These are phyloP conservation scores for Corythornis cristatus DNA, from an alignment of 2,113 vertebrate genomes.

Conservation along the genomic window DNA sequence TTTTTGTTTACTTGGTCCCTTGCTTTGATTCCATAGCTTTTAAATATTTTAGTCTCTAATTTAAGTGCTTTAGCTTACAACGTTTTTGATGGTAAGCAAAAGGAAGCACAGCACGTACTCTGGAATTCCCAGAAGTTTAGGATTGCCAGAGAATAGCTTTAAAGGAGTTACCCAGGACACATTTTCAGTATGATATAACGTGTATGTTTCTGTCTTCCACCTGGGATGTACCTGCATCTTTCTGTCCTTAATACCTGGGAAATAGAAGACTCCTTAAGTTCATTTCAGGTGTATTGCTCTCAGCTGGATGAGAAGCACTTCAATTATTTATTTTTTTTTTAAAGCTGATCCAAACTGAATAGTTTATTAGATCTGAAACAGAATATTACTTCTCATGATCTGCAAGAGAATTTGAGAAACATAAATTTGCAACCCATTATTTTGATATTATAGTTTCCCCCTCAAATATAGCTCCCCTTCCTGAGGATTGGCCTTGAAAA, in stretches of 20 bases:
- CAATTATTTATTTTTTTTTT: background rate
- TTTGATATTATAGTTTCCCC: background rate
- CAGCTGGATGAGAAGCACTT: background rate
- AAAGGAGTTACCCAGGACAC: background rate
- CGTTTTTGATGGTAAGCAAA: background rate
- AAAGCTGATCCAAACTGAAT: background rate
- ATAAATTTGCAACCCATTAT: background rate
- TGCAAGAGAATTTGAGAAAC: background rate
- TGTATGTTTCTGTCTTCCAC: background rate
- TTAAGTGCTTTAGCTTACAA: background rate
- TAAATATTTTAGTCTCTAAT: background rate
- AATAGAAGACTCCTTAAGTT: background rate
- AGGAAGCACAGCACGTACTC: background rate
- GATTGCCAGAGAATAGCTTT: background rate
- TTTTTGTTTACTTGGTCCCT: background rate
- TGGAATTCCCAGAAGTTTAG: background rate
- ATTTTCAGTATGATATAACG: background rate
- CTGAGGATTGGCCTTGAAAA: conserved; percentile 31
- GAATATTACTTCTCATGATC: background rate
- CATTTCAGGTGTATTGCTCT: background rate
- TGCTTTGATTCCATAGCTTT: background rate
- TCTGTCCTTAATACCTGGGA: background rate
- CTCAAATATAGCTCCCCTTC: background rate
- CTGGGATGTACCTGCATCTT: background rate
- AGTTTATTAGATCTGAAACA: background rate